Base-by-base conservation (phyloP, 30 jellyfish, hydroid and myxozoan species). In the Aurelia aurita region DNA sequence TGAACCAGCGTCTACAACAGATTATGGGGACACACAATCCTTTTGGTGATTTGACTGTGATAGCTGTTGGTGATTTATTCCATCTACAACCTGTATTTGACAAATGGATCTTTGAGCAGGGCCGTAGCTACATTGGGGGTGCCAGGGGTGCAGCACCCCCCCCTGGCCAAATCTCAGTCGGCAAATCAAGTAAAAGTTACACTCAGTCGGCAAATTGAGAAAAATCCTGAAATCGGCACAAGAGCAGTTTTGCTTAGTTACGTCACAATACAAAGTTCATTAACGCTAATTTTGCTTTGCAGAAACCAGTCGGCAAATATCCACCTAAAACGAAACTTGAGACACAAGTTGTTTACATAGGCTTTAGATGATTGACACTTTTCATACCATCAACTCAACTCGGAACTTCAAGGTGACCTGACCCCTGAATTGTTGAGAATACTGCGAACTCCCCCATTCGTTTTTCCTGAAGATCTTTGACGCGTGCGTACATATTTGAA, bases 1-100 rank as follows among this genome's bases (percentile, higher is more conserved):
- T 73, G 13, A 54, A 54, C 74, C 74, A 46, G 18, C 72, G 74
- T 47, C 74, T 73, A 19, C 86, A 46, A 54, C 79, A 73, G 57
- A 49, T 73, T 73, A 73, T 45, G 74, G 86, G 74, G 6, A 54
- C 59, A 27, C 51, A 45, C 5, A 20, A 1, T 63, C 86, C 86
- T 1, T 73, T 73, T 73, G 86, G 86, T 1, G 74, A 16, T 23
- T 31, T 73, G 39, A 73, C 35, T 54, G 45, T 73, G 18, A 54
- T 73, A 23, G 86, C 86, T n/a, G 74, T 73, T 3, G 86, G 86
- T 0, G 86, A 73, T 25, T 73, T 49, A 34, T 73, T 73, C 23
- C 74, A 73, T 0, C 74, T 73, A 1, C 55, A 73, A 16, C 86
- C 86, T 25, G 86, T 73, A 6, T 73, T 49, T 73, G 86, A 73